Percentiles rank a stretch among this genome's conserved stretches.
These are phyloP conservation scores for Gymnocheta viridis DNA, from an alignment of 2,888 invertebrate genomes.

Conservation along the genomic window DNA sequence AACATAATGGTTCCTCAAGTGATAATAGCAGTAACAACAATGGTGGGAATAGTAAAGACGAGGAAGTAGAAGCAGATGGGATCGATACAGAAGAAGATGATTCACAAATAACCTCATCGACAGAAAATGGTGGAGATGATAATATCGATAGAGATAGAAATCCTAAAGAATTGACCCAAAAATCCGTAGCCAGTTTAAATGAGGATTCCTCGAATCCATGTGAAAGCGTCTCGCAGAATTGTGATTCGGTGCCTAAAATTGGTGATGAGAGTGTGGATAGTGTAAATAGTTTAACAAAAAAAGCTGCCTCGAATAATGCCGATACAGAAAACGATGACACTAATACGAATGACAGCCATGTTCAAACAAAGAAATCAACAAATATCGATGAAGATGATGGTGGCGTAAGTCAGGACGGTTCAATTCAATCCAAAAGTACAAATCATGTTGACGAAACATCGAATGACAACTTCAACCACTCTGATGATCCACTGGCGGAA, in stretches of 20 bases:
- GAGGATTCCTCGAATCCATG: constrained; percentile 67
- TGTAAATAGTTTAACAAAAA: constrained; percentile 72
- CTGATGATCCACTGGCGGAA: constrained; percentile 54
- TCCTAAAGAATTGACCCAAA: constrained; percentile 33
- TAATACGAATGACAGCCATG: constrained; percentile 54
- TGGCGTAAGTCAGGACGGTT: constrained; percentile 73
- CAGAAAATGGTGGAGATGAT: constrained; percentile 75
- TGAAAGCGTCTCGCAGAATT: constrained; percentile 64
- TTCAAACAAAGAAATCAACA: constrained; percentile 64
- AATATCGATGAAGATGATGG: constrained; percentile 71
- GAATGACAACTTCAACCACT: constrained; percentile 60
- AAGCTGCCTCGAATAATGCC: constrained; percentile 45
- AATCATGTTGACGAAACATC: constrained; percentile 64
- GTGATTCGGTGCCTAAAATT: constrained; percentile 61
- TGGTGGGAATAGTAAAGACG: constrained; percentile 69
- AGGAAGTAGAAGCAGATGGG: constrained; percentile 74
- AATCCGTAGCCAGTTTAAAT: constrained; percentile 49
- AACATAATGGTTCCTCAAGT: constrained; percentile 73
- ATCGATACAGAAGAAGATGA: constrained; percentile 75
- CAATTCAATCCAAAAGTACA: constrained; percentile 63
- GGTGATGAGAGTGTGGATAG: constrained; percentile 71
- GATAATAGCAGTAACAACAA: constrained; percentile 70
- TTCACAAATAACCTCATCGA: constrained; percentile 79
- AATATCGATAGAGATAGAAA: constrained; percentile 36
- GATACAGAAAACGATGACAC: constrained; percentile 65